A percentile compares a stretch with the other conserved stretches of the same genome.
phyloP scores from a whole-genome alignment of 2,888 invertebrate species.

The Monoplex corrugatus region DNA sequence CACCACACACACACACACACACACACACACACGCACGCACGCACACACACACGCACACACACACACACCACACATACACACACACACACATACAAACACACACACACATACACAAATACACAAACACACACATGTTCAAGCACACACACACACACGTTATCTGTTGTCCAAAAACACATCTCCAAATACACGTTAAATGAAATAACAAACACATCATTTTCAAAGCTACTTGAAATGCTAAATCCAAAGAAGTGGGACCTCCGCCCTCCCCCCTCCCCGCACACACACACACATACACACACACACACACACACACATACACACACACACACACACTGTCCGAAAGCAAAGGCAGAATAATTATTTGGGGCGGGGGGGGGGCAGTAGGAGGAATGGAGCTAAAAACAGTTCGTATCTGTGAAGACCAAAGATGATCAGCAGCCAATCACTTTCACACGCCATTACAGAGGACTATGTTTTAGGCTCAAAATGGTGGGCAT shows the following conservation, averaged over 20 bases:
- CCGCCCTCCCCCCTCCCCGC: too few species aligned
- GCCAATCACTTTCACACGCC: background rate
- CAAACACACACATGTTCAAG: background rate
- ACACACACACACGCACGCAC: conserved; percentile 12
- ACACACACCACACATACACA: background rate
- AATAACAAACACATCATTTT: background rate
- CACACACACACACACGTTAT: background rate
- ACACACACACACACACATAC: background rate
- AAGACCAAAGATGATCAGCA: background rate
- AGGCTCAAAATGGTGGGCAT: too few species aligned
- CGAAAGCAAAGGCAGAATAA: background rate
- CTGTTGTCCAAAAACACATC: background rate
- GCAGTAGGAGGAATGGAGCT: background rate
- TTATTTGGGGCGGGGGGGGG: background rate
- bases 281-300: background rate
- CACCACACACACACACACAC: background rate
- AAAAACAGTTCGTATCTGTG: background rate
- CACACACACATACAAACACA: too few species aligned
- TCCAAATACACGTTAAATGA: background rate
- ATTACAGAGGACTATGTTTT: background rate
- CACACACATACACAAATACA: too few species aligned
- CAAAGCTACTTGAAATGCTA: background rate
- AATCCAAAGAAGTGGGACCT: too few species aligned
- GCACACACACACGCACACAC: background rate
- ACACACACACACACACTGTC: background rate